These are phyloP conservation scores for Schizotus pectinicornis DNA, from an alignment of 2,888 invertebrate species.

Conservation along the genomic window DNA sequence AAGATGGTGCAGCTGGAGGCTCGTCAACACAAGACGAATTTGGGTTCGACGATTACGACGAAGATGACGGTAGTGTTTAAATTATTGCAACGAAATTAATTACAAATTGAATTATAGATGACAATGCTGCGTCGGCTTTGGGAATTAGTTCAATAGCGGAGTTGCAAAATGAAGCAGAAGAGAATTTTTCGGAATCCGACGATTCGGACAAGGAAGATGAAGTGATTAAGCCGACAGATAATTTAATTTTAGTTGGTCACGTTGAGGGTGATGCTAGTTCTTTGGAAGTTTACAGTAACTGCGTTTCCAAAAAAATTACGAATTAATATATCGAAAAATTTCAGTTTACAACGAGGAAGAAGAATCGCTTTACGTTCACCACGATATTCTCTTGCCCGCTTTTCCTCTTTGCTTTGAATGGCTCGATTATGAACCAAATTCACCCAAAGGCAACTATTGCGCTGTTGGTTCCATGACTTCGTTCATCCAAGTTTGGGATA, in stretches of 20 bases:
- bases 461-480: conserved; percentile 94
- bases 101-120: conserved; percentile 36
- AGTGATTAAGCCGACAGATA: conserved; percentile 85
- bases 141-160: conserved; percentile 67
- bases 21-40: conserved; percentile 70
- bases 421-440: conserved; percentile 85
- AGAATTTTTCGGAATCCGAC: conserved; percentile 61
- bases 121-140: conserved; percentile 55
- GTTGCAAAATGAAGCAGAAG: conserved; percentile 59
- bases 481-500: conserved; percentile 94
- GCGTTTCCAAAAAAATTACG: background rate
- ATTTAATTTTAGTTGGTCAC: conserved; percentile 85
- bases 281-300: conserved; percentile 84
- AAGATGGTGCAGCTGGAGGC: conserved; percentile 26
- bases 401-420: conserved; percentile 94
- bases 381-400: conserved; percentile 87
- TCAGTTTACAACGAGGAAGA: conserved; percentile 89
- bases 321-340: conserved; percentile 39
- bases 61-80: conserved; percentile 64
- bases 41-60: conserved; percentile 77
- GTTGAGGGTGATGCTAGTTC: conserved; percentile 86
- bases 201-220: conserved; percentile 90
- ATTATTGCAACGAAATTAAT: conserved; percentile 15
- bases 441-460: conserved; percentile 81
- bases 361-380: conserved; percentile 91